Percentiles rank a stretch among this genome's conserved stretches.
These are phyloP conservation scores for Akabosia matsudoensis DNA, from an alignment of 1,140 invertebrate genomes.

Conservation along the genomic window DNA sequence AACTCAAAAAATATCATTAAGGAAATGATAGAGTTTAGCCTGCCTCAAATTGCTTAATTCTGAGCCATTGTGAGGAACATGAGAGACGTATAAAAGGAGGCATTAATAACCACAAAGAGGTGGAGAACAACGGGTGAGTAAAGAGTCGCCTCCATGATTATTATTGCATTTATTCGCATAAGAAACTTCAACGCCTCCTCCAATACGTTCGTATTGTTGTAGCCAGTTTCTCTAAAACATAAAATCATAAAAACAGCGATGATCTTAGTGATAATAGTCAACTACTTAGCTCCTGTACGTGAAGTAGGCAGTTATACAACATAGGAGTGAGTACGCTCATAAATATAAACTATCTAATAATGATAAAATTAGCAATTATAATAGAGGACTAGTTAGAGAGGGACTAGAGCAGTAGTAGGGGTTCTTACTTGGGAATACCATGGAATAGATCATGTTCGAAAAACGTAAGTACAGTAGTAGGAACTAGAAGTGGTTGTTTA, in stretches of 20 bases:
- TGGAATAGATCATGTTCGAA: background rate
- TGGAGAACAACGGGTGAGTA: no score
- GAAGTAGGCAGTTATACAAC: background rate
- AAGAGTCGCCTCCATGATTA: background rate
- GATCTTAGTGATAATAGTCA: background rate
- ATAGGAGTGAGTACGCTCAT: background rate
- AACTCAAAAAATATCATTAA: conserved; percentile 13
- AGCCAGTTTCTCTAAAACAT: background rate
- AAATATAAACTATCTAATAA: conserved; percentile 1
- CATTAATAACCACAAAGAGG: background rate
- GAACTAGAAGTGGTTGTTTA: conserved; percentile 12
- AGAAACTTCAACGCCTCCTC: conserved; percentile 2
- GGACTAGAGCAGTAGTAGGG: no score
- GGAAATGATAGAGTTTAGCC: conserved; percentile 9
- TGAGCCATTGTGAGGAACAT: background rate
- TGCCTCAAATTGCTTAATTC: conserved; percentile 18
- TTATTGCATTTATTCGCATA: conserved; percentile 3
- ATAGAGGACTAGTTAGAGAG: no score
- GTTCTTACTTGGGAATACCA: background rate
- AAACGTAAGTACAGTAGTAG: background rate
- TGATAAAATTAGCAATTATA: background rate
- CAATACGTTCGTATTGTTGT: background rate
- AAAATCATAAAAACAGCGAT: background rate
- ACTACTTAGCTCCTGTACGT: background rate
- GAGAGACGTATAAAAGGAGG: background rate